These are phyloP conservation scores for Nautilus pompilius DNA, from an alignment of 1,140 invertebrate species.

Conservation along the genomic window DNA sequence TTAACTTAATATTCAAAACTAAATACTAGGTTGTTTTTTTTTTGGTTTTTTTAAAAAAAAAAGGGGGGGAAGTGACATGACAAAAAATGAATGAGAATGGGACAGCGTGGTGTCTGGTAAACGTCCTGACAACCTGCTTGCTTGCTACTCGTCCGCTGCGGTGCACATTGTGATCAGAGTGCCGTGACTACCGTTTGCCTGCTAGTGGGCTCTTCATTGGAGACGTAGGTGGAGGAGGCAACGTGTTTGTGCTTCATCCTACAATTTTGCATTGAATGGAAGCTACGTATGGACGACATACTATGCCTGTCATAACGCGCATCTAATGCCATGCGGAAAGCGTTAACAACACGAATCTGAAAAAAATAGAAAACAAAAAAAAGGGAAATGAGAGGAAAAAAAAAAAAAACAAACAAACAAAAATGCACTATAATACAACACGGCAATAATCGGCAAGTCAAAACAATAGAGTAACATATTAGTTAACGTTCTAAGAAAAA, in stretches of 20 bases:
- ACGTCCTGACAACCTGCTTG: too few species aligned
- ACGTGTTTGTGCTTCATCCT: constrained; percentile 17
- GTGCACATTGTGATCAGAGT: background rate
- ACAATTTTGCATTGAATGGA: constrained; percentile 46
- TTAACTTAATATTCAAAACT: too few species aligned
- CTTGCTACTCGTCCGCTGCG: background rate
- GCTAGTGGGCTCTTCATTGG: background rate
- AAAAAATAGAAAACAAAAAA: constrained; percentile 52
- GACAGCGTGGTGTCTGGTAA: too few species aligned
- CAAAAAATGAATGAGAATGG: too few species aligned
- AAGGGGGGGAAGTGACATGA: too few species aligned
- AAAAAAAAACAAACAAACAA: background rate
- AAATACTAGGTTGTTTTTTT: too few species aligned
- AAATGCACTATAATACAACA: too few species aligned
- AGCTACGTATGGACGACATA: constrained; percentile 51
- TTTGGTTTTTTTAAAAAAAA: too few species aligned
- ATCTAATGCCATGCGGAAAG: constrained; percentile 97
- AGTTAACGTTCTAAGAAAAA: too few species aligned
- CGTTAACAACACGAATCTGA: constrained; percentile 98
- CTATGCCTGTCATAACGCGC: constrained; percentile 74
- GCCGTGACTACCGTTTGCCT: constrained; percentile 1
- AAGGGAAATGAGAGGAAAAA: background rate
- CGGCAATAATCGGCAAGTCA: too few species aligned
- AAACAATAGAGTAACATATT: too few species aligned
- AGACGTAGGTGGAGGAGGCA: constrained; percentile 4